Percentiles rank a stretch among this genome's conserved stretches.
phyloP scores from a whole-genome alignment of 2,797 vertebrate species.

The Epinephelus coioides region DNA sequence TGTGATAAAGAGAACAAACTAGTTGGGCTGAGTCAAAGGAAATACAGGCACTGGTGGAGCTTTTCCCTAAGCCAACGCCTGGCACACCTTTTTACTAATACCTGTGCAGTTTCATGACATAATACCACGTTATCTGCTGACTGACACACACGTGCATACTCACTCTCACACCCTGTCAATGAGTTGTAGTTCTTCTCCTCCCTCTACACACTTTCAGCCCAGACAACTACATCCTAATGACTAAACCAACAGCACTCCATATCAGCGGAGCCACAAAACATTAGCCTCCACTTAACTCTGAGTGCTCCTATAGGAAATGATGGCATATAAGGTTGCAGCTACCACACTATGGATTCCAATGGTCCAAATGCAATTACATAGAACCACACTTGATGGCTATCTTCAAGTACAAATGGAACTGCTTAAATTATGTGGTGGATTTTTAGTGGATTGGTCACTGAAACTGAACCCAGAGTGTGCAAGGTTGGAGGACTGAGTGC shows the following conservation, averaged over 20 bases:
- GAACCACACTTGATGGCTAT: constrained; percentile 75
- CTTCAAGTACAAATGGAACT: constrained; percentile 72
- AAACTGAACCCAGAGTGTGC: constrained; percentile 50
- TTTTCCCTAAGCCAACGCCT: not conserved
- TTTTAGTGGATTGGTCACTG: constrained; percentile 59
- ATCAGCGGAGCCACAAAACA: constrained; percentile 74
- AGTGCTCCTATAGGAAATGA: constrained; percentile 83
- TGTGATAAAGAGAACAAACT: constrained; percentile 2
- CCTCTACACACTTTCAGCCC: constrained; percentile 17
- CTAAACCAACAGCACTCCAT: constrained; percentile 72
- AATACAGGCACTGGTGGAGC: not conserved
- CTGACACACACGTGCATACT: constrained; percentile 3
- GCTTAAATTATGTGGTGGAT: constrained; percentile 72
- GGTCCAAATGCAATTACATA: constrained; percentile 77
- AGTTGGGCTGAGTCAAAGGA: not conserved
- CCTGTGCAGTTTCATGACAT: constrained; percentile 10
- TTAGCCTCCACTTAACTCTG: constrained; percentile 80
- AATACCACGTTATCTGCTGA: constrained; percentile 19
- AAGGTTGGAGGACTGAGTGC: constrained; percentile 68
- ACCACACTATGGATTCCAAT: constrained; percentile 76
- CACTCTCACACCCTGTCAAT: not conserved
- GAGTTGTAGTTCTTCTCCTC: not conserved
- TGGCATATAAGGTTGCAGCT: constrained; percentile 70
- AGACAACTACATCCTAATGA: constrained; percentile 61
- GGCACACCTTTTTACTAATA: constrained; percentile 37